A percentile compares a stretch with the other conserved stretches of the same genome.
Conservation (phyloP, 92 coral and sea anemone genomes). For the Porites cylindrica region DNA sequence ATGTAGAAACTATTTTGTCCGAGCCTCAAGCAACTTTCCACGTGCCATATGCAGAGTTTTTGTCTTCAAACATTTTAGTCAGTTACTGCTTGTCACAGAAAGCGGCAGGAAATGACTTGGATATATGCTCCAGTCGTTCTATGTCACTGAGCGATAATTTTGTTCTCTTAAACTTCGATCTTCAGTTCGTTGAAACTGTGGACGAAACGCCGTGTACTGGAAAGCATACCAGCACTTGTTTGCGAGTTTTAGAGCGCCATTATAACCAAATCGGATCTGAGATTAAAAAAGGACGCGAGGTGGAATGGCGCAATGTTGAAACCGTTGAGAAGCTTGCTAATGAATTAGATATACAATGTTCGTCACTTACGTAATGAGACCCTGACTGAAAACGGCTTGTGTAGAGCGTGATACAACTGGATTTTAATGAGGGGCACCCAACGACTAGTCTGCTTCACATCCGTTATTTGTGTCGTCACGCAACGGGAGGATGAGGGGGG, state of each 20-base stretch:
- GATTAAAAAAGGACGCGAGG: neutral
- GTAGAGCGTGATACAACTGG: too few species aligned
- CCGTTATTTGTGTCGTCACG: too few species aligned
- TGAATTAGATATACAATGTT: neutral
- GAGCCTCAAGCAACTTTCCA: neutral
- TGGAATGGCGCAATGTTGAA: constrained; percentile 41
- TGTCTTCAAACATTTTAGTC: constrained; percentile 14
- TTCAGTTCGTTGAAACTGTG: neutral
- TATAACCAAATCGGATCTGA: constrained; percentile 4
- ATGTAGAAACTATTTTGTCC: neutral
- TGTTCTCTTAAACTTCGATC: constrained; percentile 47
- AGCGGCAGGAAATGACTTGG: neutral
- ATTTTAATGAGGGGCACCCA: too few species aligned
- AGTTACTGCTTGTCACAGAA: constrained; percentile 38
- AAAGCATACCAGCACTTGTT: constrained; percentile 11
- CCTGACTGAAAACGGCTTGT: too few species aligned
- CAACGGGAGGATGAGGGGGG: too few species aligned
- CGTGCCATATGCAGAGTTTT: neutral
- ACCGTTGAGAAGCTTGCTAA: constrained; percentile 34
- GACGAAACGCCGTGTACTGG: constrained; percentile 37
- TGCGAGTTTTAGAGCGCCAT: constrained; percentile 1
- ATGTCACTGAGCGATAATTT: constrained; percentile 6
- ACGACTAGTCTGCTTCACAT: too few species aligned
- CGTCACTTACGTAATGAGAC: too few species aligned
- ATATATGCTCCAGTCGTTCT: constrained; percentile 25